A percentile compares a stretch with the other conserved stretches of the same genome.
phyloP scores from a whole-genome alignment of 2,113 vertebrate species.

The Chionis minor region DNA sequence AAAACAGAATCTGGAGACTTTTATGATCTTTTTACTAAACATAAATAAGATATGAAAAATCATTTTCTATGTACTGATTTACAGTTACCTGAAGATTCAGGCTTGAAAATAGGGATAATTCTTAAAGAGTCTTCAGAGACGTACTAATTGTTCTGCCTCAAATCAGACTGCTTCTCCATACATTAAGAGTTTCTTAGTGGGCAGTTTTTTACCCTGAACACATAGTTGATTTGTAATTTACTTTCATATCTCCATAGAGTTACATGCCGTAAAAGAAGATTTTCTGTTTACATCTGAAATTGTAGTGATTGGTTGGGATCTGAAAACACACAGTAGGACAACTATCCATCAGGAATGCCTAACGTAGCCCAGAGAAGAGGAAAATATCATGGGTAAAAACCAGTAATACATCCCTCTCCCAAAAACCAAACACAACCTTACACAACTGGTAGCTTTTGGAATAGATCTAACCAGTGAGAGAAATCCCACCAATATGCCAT shows the following conservation, averaged over 20 bases:
- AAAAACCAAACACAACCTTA: not conserved
- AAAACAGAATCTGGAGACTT: not conserved
- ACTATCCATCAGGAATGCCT: not conserved
- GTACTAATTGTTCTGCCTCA: not conserved
- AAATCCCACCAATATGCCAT: not conserved
- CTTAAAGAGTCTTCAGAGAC: not conserved
- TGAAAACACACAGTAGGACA: not conserved
- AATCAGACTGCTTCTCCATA: not conserved
- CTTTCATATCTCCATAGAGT: not conserved
- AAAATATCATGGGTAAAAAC: not conserved
- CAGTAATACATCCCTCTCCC: not conserved
- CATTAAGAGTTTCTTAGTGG: not conserved
- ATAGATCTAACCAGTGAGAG: not conserved
- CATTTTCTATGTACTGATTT: not conserved
- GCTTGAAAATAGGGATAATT: not conserved
- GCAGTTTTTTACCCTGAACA: not conserved
- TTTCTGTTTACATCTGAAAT: not conserved
- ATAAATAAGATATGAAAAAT: not conserved
- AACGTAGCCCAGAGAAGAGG: not conserved
- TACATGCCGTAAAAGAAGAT: not conserved
- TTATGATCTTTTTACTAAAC: not conserved
- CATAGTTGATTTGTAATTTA: not conserved
- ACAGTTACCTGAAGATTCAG: not conserved
- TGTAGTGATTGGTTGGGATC: not conserved
- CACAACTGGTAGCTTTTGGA: not conserved